Percentiles rank a stretch among this genome's conserved stretches.
phyloP scores from a whole-genome alignment of 2,113 vertebrate genomes.

The Brachionichthys hirsutus region DNA sequence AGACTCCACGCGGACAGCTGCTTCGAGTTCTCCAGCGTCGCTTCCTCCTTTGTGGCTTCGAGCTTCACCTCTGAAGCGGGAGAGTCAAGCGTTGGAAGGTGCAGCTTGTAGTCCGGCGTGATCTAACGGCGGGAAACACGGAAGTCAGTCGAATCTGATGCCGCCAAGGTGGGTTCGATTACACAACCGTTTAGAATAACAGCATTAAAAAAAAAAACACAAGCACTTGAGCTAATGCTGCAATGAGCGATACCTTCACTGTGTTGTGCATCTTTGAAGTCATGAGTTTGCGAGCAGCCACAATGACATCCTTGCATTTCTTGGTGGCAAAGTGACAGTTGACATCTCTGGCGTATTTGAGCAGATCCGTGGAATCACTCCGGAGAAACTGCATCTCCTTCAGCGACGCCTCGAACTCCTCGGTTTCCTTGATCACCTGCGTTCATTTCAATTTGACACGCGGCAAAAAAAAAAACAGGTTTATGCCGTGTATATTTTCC shows the following conservation, averaged over 20 bases:
- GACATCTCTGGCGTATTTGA: constrained; percentile 90
- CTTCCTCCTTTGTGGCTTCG: constrained; percentile 26
- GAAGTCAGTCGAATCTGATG: background rate
- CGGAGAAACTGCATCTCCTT: constrained; percentile 86
- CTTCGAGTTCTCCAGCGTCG: constrained; percentile 73
- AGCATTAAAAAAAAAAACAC: too few species aligned
- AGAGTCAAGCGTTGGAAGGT: constrained; percentile 79
- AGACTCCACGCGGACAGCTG: constrained; percentile 81
- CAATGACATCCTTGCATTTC: constrained; percentile 95
- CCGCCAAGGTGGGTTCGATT: too few species aligned
- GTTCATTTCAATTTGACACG: too few species aligned
- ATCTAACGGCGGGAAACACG: constrained; percentile 73
- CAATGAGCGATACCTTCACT: constrained; percentile 80
- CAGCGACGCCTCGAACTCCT: constrained; percentile 88
- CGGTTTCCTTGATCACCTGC: constrained; percentile 91
- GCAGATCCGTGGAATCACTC: constrained; percentile 84
- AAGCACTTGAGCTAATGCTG: too few species aligned
- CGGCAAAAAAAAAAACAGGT: too few species aligned
- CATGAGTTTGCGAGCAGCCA: constrained; percentile 91
- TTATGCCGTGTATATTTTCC: too few species aligned
- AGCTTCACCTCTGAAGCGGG: constrained; percentile 52
- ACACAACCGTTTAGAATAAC: too few species aligned
- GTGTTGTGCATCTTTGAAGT: constrained; percentile 96
- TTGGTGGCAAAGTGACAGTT: constrained; percentile 95
- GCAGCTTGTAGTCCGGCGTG: constrained; percentile 78